Percentiles rank a stretch among this genome's conserved stretches.
phyloP scores from a whole-genome alignment of 37 sponge, comb jelly and placozoan species.

The Oscarella lobularis region DNA sequence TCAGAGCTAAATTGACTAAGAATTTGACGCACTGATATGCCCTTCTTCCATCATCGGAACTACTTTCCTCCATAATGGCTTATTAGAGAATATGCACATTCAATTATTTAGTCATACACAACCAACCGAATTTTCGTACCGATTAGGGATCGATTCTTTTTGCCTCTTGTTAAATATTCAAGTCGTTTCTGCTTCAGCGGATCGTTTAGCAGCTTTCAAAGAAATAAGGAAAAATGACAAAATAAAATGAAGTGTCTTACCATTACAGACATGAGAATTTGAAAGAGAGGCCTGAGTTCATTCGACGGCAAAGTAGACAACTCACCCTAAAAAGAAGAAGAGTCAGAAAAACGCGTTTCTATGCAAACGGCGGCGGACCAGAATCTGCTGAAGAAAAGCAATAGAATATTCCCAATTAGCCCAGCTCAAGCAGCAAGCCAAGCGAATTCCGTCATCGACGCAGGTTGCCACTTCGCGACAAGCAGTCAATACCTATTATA shows the following conservation, averaged over 20 bases:
- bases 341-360: no score
- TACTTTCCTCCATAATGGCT: slow-evolving; percentile 39
- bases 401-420: background rate
- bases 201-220: slow-evolving; percentile 46
- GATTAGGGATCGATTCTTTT: slow-evolving; percentile 32
- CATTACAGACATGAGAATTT: background rate
- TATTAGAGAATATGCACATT: background rate
- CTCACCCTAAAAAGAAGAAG: background rate
- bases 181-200: slow-evolving; percentile 47
- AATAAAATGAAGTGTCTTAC: no score
- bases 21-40: slow-evolving; percentile 93
- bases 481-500: background rate
- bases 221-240: no score
- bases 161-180: slow-evolving; percentile 36
- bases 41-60: slow-evolving; percentile 50
- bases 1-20: slow-evolving; percentile 65
- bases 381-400: background rate
- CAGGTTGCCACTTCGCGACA: background rate
- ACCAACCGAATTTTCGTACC: slow-evolving; percentile 37
- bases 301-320: slow-evolving; percentile 3
- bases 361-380: no score
- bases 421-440: background rate
- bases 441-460: background rate
- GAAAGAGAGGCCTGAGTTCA: background rate
- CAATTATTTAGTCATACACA: background rate